Evolutionary conservation across 2,888 invertebrate genomes (phyloP).

Genomic region (Eucera pruinosa): DNA sequence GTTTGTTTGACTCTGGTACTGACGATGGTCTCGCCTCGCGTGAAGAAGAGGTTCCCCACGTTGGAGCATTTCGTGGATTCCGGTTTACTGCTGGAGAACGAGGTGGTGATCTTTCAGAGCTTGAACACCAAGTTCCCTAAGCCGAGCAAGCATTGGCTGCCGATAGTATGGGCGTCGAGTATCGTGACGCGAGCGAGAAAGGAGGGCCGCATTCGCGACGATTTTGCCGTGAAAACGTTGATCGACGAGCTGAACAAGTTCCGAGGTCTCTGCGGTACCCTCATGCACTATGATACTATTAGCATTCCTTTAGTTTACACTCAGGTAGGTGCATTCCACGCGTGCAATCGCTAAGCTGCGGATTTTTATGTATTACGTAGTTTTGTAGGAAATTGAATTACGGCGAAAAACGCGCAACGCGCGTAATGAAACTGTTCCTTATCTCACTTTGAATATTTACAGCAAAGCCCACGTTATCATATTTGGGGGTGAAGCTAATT

Average conservation of each 20-base stretch:
- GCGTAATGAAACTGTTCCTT: too few species aligned
- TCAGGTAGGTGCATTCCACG: too few species aligned
- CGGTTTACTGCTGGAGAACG: slow-evolving; percentile 92
- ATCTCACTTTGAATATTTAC: too few species aligned
- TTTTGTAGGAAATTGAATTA: too few species aligned
- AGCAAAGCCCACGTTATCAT: too few species aligned
- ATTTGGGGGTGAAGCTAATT: too few species aligned
- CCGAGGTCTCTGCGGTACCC: slow-evolving; percentile 85
- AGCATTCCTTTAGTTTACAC: slow-evolving; percentile 86
- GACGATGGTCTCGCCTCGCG: slow-evolving; percentile 93
- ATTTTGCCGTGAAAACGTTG: slow-evolving; percentile 96
- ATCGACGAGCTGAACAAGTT: slow-evolving; percentile 87
- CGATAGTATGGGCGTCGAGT: slow-evolving; percentile 96
- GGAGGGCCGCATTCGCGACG: slow-evolving; percentile 94
- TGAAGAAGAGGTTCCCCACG: slow-evolving; percentile 95
- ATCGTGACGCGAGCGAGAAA: slow-evolving; percentile 95
- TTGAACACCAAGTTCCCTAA: slow-evolving; percentile 93
- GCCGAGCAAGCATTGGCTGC: slow-evolving; percentile 95
- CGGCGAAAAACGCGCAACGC: too few species aligned
- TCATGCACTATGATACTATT: slow-evolving; percentile 85
- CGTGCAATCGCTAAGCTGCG: too few species aligned
- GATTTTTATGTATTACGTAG: too few species aligned
- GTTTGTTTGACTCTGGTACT: slow-evolving; percentile 95
- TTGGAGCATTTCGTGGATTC: slow-evolving; percentile 93
- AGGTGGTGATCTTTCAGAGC: slow-evolving; percentile 91